Evolutionary conservation across 2,113 vertebrate species (phyloP).

Genomic region (Plecturocebus donacophilus): DNA sequence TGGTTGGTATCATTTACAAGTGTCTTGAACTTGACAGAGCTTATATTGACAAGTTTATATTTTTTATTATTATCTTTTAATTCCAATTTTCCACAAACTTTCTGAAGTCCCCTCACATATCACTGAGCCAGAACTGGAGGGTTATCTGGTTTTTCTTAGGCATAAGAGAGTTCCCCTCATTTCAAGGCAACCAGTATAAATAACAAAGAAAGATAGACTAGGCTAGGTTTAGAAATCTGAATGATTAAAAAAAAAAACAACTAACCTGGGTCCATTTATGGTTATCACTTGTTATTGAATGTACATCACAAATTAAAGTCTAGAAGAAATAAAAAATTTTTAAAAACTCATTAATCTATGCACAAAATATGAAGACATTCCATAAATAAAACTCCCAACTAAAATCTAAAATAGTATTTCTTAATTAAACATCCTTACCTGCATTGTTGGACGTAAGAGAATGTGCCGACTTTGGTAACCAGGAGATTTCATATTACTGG

Average conservation of each 20-base stretch:
- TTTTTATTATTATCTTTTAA: background rate
- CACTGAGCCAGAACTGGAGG: background rate
- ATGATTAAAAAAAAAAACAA: background rate
- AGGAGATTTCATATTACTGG: conserved; percentile 94
- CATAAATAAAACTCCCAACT: conserved; percentile 20
- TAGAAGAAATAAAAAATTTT: conserved; percentile 75
- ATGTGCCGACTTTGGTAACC: conserved; percentile 96
- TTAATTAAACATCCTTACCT: conserved; percentile 84
- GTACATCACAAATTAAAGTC: conserved; percentile 98
- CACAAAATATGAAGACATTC: background rate
- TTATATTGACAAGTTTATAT: background rate
- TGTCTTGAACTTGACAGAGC: background rate
- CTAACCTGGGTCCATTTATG: conserved; percentile 99
- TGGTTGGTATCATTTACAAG: background rate
- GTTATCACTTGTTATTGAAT: conserved; percentile 98
- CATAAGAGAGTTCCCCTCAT: background rate
- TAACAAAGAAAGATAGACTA: background rate
- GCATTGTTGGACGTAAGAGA: conserved; percentile 97
- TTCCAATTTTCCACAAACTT: background rate
- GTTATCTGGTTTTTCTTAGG: background rate
- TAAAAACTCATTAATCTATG: background rate
- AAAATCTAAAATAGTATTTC: background rate
- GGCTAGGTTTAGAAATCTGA: background rate
- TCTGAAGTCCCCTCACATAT: background rate
- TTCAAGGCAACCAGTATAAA: background rate